Evolutionary conservation across 1,140 invertebrate genomes (phyloP).

Genomic region (Platorchestia sp.): DNA sequence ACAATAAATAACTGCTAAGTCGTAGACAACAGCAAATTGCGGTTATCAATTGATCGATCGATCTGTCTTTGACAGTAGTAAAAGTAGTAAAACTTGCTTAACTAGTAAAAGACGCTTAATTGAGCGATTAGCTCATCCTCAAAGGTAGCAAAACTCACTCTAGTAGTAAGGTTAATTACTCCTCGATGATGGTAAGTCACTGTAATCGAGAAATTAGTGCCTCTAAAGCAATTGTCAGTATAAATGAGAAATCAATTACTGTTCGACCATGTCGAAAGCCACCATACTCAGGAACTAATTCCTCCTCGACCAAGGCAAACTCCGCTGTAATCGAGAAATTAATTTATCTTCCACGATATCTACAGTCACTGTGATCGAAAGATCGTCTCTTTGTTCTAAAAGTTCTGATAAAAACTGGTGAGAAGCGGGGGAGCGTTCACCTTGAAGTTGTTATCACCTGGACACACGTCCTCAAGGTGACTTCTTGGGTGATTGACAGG

Average conservation of each 20-base stretch:
- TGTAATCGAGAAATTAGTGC: neutral
- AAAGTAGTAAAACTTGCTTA: too few relatives aligned
- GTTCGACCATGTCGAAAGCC: neutral
- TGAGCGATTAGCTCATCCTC: too few relatives aligned
- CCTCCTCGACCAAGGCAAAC: neutral
- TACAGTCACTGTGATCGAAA: neutral
- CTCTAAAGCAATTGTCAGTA: too few relatives aligned
- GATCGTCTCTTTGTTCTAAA: slow-evolving; percentile 1
- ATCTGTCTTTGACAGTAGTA: neutral
- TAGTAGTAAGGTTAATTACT: neutral
- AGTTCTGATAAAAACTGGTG: neutral
- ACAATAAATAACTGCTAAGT: neutral
- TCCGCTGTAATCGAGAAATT: neutral
- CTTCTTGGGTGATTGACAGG: neutral
- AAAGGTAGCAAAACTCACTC: too few relatives aligned
- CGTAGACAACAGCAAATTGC: neutral
- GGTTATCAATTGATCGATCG: neutral
- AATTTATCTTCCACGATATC: neutral
- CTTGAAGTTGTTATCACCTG: neutral
- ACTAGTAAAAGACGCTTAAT: too few relatives aligned
- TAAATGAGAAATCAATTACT: neutral
- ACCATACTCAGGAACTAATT: neutral
- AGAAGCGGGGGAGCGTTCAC: neutral
- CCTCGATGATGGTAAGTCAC: neutral
- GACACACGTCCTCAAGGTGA: neutral